Evolutionary conservation across 2,113 vertebrate species (phyloP), one percentile per base, ranked within the genome.

Genomic region (Crotophaga sulcirostris): DNA sequence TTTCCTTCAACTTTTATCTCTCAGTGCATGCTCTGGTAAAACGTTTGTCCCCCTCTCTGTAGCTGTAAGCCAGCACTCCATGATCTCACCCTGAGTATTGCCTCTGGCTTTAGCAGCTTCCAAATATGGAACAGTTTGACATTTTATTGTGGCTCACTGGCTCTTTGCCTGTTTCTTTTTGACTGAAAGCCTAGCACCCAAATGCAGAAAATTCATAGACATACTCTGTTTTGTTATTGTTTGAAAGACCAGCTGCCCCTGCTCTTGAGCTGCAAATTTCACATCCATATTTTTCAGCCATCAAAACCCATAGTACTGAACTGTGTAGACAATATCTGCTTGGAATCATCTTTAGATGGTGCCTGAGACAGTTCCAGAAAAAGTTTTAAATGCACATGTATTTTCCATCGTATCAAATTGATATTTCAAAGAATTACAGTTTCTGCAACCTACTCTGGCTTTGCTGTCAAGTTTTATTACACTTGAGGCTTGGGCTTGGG

Each of bases 111-210:
- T 82, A 84, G 59, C 59, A 84, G 69, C 87, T 91, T 96, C 94
- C 93, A 96, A 94, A 96, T 96, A 95, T 2, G 14, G 94, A 96
- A 68, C 42, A 76, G 73, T 95, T 93, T 96, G 94, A 97, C 96
- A 97, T 97, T 97, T 97, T 87, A 82, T 89, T 96, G 75, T 90
- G 73, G 59, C 72, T 93, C 81, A 33, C 29, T 84, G 94, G 93
- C 89, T 82, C 44, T 63, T 54, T 90, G 92, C 88, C 92, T 58
- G 56, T 38, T 92, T 54, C 55, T 77, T 76, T 90, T 87, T 78
- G 80, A 86, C 82, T 88, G 69, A 74, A 91, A 97, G 51, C 59
- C 69, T 87, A 91, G 84, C 79, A 92, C 73, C 84, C 51, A 84
- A 94, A 89, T 40, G 62, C 59, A 79, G 60, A 29, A 70, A 89